Conservation (phyloP, 1,140 invertebrate genomes). For the Ips typographus region DNA sequence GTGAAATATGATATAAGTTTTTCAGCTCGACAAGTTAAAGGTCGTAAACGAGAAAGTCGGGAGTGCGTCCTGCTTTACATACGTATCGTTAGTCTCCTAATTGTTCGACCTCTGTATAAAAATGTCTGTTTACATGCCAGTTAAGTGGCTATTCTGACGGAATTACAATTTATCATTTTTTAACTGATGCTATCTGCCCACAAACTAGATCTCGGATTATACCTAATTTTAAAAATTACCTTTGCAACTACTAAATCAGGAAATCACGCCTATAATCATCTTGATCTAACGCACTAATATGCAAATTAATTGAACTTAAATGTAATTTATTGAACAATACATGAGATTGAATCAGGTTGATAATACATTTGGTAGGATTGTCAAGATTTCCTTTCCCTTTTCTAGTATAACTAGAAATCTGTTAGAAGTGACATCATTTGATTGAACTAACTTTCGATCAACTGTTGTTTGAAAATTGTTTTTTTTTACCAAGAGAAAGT, state of each 20-base stretch:
- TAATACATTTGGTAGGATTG: no score
- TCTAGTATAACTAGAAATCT: no score
- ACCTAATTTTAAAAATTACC: not conserved
- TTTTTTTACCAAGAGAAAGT: no score
- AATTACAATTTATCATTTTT: conserved; percentile 19
- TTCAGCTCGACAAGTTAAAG: conserved; percentile 8
- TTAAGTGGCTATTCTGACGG: conserved; percentile 4
- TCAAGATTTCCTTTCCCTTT: no score
- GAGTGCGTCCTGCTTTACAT: conserved; percentile 17
- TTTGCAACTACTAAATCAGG: not conserved
- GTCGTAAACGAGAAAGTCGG: conserved; percentile 19
- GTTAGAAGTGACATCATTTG: no score
- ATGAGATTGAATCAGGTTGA: no score
- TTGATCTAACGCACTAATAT: no score
- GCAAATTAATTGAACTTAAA: no score
- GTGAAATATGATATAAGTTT: conserved; percentile 18
- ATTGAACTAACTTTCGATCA: no score
- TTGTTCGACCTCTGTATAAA: conserved; percentile 16
- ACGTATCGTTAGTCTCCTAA: conserved; percentile 16
- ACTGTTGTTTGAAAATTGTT: no score
- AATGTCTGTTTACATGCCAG: conserved; percentile 12
- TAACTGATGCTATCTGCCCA: not conserved
- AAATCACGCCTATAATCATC: no score
- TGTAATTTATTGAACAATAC: no score
- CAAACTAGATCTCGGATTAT: not conserved